Evolutionary conservation across 2,113 vertebrate genomes (phyloP).

Genomic region (Paradoxurus hermaphroditus): DNA sequence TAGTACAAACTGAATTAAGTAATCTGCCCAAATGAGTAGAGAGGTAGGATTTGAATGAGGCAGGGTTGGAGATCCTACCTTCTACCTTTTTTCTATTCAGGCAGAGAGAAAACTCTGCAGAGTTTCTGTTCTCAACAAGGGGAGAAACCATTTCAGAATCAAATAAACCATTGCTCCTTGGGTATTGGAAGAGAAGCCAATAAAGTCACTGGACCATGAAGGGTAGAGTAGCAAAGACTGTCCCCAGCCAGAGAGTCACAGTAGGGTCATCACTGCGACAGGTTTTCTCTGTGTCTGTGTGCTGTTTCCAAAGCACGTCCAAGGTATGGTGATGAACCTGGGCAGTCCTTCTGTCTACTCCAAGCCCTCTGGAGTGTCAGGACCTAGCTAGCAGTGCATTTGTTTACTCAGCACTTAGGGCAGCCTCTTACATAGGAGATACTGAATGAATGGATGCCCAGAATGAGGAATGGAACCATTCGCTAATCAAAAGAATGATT

Average conservation of each 20-base stretch:
- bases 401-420: neutral
- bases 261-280: neutral
- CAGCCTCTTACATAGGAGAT: neutral
- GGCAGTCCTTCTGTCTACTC: neutral
- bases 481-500: neutral
- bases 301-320: neutral
- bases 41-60: neutral
- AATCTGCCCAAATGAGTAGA: neutral
- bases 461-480: neutral
- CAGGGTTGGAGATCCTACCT: neutral
- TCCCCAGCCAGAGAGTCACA: neutral
- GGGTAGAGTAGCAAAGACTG: neutral
- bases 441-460: neutral
- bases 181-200: neutral
- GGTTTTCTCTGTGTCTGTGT: neutral
- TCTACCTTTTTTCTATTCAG: neutral
- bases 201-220: neutral
- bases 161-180: neutral
- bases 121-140: neutral
- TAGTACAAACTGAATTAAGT: neutral
- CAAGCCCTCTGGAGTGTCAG: too few relatives aligned
- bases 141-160: neutral
- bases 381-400: neutral
- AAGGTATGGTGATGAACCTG: neutral
- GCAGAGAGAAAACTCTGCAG: neutral